Evolutionary conservation across 2,113 vertebrate species (phyloP).

Genomic region (Callipepla squamata): DNA sequence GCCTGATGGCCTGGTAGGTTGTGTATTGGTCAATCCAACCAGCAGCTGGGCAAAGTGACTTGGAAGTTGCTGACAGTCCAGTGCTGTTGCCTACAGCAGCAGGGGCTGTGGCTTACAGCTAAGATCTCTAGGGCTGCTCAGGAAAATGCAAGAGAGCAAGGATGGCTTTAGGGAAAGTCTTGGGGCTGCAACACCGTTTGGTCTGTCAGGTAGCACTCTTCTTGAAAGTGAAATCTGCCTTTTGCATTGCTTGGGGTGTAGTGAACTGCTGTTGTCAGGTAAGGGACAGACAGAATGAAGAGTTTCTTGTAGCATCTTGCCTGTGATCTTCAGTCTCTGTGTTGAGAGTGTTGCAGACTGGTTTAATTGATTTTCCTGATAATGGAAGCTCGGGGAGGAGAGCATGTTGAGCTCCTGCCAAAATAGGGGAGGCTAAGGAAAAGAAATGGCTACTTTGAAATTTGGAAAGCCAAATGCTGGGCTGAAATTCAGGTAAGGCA

Average conservation of each 20-base stretch:
- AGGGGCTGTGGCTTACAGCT: rapidly evolving
- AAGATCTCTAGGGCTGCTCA: not conserved
- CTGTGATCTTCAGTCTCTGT: not conserved
- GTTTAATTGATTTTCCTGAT: not conserved
- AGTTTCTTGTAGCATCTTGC: not conserved
- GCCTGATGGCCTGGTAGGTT: rapidly evolving
- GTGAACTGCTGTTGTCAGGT: rapidly evolving
- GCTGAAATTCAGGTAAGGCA: not conserved
- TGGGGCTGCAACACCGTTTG: rapidly evolving
- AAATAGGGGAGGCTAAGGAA: not conserved
- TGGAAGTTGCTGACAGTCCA: rapidly evolving
- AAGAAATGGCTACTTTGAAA: not conserved
- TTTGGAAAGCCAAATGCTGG: not conserved
- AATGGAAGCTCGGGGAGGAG: not conserved
- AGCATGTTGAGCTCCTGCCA: not conserved
- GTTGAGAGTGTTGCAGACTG: not conserved
- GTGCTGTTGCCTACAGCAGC: not conserved
- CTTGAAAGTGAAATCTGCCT: rapidly evolving
- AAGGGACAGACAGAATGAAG: rapidly evolving
- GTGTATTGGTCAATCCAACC: rapidly evolving
- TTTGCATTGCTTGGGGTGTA: rapidly evolving
- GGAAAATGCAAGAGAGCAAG: not conserved
- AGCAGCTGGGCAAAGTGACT: not conserved
- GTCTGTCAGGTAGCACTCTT: rapidly evolving
- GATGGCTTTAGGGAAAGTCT: rapidly evolving